Base-by-base conservation (phyloP, 2,797 vertebrate species). In the Oryzias dopingdopingensis region DNA sequence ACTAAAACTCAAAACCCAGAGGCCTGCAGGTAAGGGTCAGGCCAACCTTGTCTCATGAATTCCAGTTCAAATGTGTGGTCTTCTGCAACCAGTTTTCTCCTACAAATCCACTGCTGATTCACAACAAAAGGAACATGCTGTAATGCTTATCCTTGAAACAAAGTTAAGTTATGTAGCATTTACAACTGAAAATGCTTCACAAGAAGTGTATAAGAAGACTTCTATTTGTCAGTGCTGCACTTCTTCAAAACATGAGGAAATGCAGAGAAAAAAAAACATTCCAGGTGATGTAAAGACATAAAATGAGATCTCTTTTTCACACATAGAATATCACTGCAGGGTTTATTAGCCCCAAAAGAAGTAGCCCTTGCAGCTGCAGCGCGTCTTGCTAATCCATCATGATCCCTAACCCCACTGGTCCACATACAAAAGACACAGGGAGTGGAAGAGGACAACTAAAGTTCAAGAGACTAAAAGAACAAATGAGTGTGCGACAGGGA, bases 301-400 rank as follows among this genome's bases (percentile, higher is more conserved):
- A 70, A n/a, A 17, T 44, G 22, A 29, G 17, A n/a, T 59, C 49
- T 71, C 58, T 54, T 65, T 73, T 61, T 72, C 60, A 59, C 69
- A 75, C 76, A 77, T 78, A 73, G 66, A 62, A 62, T 37, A 52
- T 59, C 55, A 69, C 70, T 82, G 70, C 76, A 37, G 61, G 61
- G 54, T 67, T 79, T 71, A 72, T 88, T 87, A 82, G 79, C 74
- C 66, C 53, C 50, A 60, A 79, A 62, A 85, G 77, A 87, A 77
- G 72, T 66, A 83, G 77, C 59, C 59, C 57, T 76, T 83, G 86
- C 88, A 90, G 87, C 80, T 90, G 89, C 81, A 82, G 86, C 80
- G 77, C 70, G 84, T 89, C 84, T 86, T 83, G 84, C 87, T 90
- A 89, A 90, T 89, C 86, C 87, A 89, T 87, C 82, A 81, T 87